Base-by-base conservation (phyloP, 2,888 invertebrate species). In the Oscheius sp. region DNA sequence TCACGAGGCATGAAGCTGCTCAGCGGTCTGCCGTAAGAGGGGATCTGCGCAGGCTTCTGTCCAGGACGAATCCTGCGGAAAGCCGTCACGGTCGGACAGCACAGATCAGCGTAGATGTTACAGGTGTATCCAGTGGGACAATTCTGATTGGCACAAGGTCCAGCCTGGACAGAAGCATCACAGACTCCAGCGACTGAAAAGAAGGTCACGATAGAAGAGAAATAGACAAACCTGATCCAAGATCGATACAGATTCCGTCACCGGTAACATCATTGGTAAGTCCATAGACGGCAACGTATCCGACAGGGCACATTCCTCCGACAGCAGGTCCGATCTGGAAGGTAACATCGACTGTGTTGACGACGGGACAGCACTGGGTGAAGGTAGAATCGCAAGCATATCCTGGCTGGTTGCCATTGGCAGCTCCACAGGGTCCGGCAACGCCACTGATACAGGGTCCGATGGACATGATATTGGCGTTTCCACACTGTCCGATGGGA, bases 41-140 rank as follows among this genome's bases (percentile, higher is more conserved):
- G 78, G 42, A 65, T 72, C 58, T 74, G 72, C 70, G 66, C 73
- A 35, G 73, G 70, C 37, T 50, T 29, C 59, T 53, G 37, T 48
- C 70, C 76, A 50, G 75, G 74, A 33, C 76, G 76, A 35, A 79
- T 75, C 59, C 76, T 75, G 68, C 75, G 68, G 76, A 76, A 73
- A 70, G 76, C 75, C 42, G 81, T 68, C 9, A 76, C 71, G 13
- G 78, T 72, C 2, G 60, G 70, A 62, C 84, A 84, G 76, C 84
- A 84, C 35, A 82, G 71, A 48, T 76, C 79, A 32, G 79, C 82
- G 50, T 60, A 57, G 9, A 75, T 75, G 78, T 73, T 74, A 77
- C 82, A 84, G 53, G 79, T 79, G 80, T 66, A 83, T 50, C 85
- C 84, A 47, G 85, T 75, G 53, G 80, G 78, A 76, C 86, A 86